Evolutionary conservation across 2,888 invertebrate species (phyloP).

Genomic region (Chouioia cunea): DNA sequence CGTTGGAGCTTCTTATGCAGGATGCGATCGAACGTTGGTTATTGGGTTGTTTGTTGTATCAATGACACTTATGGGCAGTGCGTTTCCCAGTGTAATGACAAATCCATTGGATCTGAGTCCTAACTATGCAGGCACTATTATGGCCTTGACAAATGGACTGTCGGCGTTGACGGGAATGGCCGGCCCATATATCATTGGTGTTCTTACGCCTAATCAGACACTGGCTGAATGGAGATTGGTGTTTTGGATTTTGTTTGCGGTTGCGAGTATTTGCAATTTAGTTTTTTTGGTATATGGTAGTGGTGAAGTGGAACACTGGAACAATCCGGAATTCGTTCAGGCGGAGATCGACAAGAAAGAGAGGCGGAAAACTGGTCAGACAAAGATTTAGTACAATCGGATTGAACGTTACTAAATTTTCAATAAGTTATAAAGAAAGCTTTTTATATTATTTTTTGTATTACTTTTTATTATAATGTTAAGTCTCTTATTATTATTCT

Average conservation of each 20-base stretch:
- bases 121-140: slow-evolving; percentile 62
- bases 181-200: slow-evolving; percentile 75
- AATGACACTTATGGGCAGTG: slow-evolving; percentile 63
- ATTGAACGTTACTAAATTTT: no score
- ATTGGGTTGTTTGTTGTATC: slow-evolving; percentile 61
- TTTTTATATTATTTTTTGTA: no score
- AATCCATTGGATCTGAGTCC: slow-evolving; percentile 63
- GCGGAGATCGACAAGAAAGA: neutral
- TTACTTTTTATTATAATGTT: no score
- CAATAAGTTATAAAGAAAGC: no score
- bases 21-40: slow-evolving; percentile 48
- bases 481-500: no score
- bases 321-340: slow-evolving; percentile 65
- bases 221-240: slow-evolving; percentile 75
- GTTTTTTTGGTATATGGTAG: slow-evolving; percentile 77
- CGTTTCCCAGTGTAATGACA: slow-evolving; percentile 63
- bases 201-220: slow-evolving; percentile 71
- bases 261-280: slow-evolving; percentile 75
- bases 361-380: no score
- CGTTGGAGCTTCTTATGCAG: slow-evolving; percentile 2
- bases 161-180: slow-evolving; percentile 79
- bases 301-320: slow-evolving; percentile 81
- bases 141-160: slow-evolving; percentile 70
- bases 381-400: no score
- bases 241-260: slow-evolving; percentile 80